These are phyloP conservation scores for Fragum fragum DNA, from an alignment of 2,888 invertebrate species.

Conservation along the genomic window DNA sequence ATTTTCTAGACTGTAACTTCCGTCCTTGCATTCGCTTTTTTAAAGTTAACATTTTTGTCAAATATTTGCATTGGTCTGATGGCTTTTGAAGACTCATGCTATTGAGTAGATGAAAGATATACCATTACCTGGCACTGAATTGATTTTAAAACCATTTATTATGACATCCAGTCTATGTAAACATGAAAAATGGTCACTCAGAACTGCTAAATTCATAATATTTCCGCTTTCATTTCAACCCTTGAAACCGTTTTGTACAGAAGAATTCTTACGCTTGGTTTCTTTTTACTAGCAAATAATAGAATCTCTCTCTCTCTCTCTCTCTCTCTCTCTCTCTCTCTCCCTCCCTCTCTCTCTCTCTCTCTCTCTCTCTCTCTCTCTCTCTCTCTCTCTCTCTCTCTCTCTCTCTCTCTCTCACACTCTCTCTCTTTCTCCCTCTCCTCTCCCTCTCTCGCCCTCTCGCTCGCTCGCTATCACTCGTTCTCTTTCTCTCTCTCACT, in stretches of 20 bases:
- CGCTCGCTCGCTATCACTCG: neutral
- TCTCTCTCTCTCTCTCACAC: too few species aligned
- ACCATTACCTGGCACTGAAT: too few species aligned
- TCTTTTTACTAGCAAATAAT: too few species aligned
- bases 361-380: neutral
- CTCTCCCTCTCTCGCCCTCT: neutral
- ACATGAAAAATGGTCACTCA: too few species aligned
- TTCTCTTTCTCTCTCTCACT: neutral
- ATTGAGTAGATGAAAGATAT: neutral
- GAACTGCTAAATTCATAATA: too few species aligned
- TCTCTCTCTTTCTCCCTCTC: neutral
- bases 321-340: neutral
- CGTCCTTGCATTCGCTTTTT: too few species aligned
- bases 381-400: neutral
- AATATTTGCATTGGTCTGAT: neutral
- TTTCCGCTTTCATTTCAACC: neutral
- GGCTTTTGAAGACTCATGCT: neutral
- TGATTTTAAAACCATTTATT: too few species aligned
- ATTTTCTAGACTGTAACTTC: too few species aligned
- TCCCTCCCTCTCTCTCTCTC: neutral
- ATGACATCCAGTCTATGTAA: neutral
- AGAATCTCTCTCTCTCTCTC: too few species aligned
- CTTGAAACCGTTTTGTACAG: too few species aligned
- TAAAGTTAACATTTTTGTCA: too few species aligned
- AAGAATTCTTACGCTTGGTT: too few species aligned